Evolutionary conservation across 2,888 invertebrate genomes (phyloP), one percentile per base, ranked within the genome.

Genomic region (Mactromeris polynyma): DNA sequence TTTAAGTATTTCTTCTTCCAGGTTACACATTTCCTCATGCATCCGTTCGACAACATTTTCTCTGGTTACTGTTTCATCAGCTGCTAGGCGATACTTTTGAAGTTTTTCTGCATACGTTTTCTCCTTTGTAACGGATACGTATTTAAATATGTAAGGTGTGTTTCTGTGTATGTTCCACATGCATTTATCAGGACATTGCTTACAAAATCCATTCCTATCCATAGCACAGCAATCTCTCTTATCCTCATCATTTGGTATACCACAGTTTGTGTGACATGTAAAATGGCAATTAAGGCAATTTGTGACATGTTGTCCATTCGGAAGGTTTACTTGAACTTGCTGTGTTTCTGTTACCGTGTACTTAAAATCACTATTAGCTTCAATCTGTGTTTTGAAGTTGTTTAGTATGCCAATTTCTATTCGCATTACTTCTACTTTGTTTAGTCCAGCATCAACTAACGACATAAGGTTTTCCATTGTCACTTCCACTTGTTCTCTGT

Each of bases 401-500:
- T 83, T 54, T 42, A 91, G 46, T 33, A 89, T 58, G 14, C 42
- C 26, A 19, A 89, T 82, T 64, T 89, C 88, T 38, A 73, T 21
- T 26, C 73, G 77, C 14, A 89, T 26, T 64, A 82, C 80, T 14
- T 86, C 42, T 2, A 88, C 26, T 85, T 82, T 90, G 6, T 54
- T 64, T 0, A 89, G 81, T 4, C 91, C 91, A 4, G 73, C 82
- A 19, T 86, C 80, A 17, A 91, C 58, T 42, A 82, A 33, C 54
- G 81, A 69, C 38, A 77, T 73, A 31, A 91, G 58, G n/a, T 88
- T 82, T 79, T 73, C 17, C 33, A 91, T 83, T 14, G 87, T 85
- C 36, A 46, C 40, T 86, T 94, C 91, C 9, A 93, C 51, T 64
- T 87, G 36, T 42, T 91, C 79, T 85, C 92, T 91, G 36, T 81